Conservation (phyloP, 2,797 vertebrate species). For the Sebastes oblongus region DNA sequence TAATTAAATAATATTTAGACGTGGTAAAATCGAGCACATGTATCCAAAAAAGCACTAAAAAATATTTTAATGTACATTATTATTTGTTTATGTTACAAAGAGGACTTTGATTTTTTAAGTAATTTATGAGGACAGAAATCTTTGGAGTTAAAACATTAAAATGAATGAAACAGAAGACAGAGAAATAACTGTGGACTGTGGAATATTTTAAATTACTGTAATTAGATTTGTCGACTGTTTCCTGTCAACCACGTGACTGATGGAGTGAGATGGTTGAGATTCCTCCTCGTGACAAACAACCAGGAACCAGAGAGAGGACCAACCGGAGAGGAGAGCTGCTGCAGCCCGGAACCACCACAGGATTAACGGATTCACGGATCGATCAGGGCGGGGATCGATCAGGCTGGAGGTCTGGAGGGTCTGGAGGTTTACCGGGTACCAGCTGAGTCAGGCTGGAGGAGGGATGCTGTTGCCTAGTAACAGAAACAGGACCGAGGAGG, state of each 20-base stretch:
- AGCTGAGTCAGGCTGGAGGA: background rate
- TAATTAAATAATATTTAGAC: too few species aligned
- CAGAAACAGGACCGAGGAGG: slow-evolving; percentile 32
- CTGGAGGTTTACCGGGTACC: too few species aligned
- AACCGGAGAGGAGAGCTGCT: too few species aligned
- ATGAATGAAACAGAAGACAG: background rate
- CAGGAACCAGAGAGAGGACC: too few species aligned
- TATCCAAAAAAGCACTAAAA: background rate
- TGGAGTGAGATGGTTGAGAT: background rate
- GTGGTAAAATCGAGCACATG: background rate
- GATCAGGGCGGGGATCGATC: background rate
- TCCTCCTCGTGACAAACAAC: slow-evolving; percentile 21
- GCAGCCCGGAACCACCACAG: background rate
- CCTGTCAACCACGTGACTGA: slow-evolving; percentile 29
- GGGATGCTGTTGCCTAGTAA: slow-evolving; percentile 69
- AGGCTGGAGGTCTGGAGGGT: background rate
- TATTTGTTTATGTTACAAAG: too few species aligned
- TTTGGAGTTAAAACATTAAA: background rate
- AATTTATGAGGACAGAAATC: background rate
- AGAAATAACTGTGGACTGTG: too few species aligned
- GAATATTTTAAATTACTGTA: background rate
- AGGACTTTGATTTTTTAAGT: background rate
- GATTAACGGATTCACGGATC: background rate
- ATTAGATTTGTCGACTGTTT: background rate
- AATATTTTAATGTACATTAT: background rate